Evolutionary conservation across 2,888 invertebrate species (phyloP).

Genomic region (Agrochola lychnidis): DNA sequence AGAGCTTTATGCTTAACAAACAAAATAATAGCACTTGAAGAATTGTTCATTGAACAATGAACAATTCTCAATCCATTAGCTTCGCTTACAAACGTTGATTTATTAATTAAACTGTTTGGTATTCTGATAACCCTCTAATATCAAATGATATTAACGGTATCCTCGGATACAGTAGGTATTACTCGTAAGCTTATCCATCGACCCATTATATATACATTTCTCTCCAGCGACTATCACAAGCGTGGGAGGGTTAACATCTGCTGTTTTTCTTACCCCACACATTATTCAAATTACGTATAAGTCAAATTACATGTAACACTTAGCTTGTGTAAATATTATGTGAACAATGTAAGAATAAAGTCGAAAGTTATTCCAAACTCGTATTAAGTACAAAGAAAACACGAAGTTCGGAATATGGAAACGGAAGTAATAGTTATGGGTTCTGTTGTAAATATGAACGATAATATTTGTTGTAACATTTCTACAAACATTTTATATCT

Average conservation of each 20-base stretch:
- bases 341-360: slow-evolving; percentile 45
- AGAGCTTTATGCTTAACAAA: not conserved
- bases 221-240: slow-evolving; percentile 22
- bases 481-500: slow-evolving; percentile 33
- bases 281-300: slow-evolving; percentile 60
- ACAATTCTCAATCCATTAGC: slow-evolving; percentile 20
- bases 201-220: slow-evolving; percentile 52
- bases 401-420: slow-evolving; percentile 22
- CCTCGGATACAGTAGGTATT: slow-evolving; percentile 20
- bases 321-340: slow-evolving; percentile 52
- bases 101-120: slow-evolving; percentile 35
- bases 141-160: slow-evolving; percentile 41
- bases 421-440: slow-evolving; percentile 31
- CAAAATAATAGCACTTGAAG: not conserved
- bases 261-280: slow-evolving; percentile 53
- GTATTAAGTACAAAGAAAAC: slow-evolving; percentile 46
- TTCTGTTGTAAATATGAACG: slow-evolving; percentile 24
- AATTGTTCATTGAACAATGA: slow-evolving; percentile 7
- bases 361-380: slow-evolving; percentile 52
- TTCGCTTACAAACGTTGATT: slow-evolving; percentile 19
- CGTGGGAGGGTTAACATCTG: slow-evolving; percentile 55
- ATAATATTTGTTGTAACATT: slow-evolving; percentile 31
- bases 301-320: slow-evolving; percentile 59
- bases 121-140: slow-evolving; percentile 40
- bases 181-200: slow-evolving; percentile 31